These are phyloP conservation scores for Rhynchonycteris naso DNA, from an alignment of 2,797 vertebrate genomes.

Conservation along the genomic window DNA sequence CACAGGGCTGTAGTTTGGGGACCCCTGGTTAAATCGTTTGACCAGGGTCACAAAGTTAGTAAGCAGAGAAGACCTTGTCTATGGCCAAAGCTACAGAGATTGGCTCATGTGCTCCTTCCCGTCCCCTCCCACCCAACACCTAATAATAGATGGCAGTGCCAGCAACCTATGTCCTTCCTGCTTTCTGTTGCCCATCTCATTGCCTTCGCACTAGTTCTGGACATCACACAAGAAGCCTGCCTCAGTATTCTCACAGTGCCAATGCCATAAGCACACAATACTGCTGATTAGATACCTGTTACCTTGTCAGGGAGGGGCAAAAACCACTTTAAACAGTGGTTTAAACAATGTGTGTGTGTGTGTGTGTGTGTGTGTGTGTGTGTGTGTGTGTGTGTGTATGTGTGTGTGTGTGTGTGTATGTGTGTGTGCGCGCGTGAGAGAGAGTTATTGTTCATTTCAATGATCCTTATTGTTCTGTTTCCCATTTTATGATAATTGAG, in stretches of 20 bases:
- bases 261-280: background rate
- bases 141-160: background rate
- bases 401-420: background rate
- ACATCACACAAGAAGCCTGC: background rate
- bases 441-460: background rate
- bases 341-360: background rate
- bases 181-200: background rate
- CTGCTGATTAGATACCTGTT: background rate
- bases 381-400: background rate
- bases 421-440: background rate
- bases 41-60: background rate
- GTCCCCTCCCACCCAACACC: background rate
- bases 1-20: no score
- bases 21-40: background rate
- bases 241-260: background rate
- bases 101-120: background rate
- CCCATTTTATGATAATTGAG: slow-evolving; percentile 31
- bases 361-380: background rate
- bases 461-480: slow-evolving; percentile 13
- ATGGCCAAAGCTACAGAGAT: background rate
- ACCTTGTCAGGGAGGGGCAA: background rate
- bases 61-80: background rate
- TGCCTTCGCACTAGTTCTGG: background rate
- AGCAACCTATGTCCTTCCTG: background rate
- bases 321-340: background rate